Conservation (phyloP, 2,113 vertebrate species). For the Merops nubicus region DNA sequence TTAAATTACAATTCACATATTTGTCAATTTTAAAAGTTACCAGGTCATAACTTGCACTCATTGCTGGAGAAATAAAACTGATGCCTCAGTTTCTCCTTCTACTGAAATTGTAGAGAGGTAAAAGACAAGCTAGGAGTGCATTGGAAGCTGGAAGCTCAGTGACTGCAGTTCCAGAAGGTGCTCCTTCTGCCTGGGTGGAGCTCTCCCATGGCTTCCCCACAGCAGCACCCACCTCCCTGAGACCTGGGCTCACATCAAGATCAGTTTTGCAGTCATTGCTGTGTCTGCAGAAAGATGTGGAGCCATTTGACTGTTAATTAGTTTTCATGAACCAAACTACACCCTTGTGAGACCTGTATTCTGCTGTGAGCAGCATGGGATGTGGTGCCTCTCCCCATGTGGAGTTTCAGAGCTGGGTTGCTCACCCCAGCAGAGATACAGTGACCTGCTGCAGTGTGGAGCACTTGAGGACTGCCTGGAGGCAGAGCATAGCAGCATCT, state of each 20-base stretch:
- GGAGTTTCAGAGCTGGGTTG: background rate
- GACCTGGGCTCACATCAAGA: background rate
- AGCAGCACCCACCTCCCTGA: slow-evolving; percentile 7
- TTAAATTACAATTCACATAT: slow-evolving; percentile 63
- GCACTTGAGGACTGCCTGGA: background rate
- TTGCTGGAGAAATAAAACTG: slow-evolving; percentile 39
- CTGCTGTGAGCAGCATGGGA: background rate
- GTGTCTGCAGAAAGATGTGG: slow-evolving; percentile 1
- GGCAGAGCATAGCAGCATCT: background rate
- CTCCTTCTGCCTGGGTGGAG: background rate
- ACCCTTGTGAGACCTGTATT: background rate
- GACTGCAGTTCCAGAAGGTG: slow-evolving; percentile 28
- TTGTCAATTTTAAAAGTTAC: slow-evolving; percentile 49
- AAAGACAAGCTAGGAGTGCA: slow-evolving; percentile 22
- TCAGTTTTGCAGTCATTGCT: background rate
- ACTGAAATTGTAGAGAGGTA: slow-evolving; percentile 36
- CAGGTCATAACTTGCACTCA: slow-evolving; percentile 27
- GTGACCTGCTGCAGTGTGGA: background rate
- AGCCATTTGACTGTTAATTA: background rate
- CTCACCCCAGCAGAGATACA: background rate
- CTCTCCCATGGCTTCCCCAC: background rate
- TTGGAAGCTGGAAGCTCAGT: slow-evolving; percentile 17
- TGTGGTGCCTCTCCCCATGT: rapidly evolving
- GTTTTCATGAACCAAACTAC: background rate
- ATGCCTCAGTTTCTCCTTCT: slow-evolving; percentile 56